These are phyloP conservation scores for Neria commutata DNA, from an alignment of 2,888 invertebrate genomes.

Conservation along the genomic window DNA sequence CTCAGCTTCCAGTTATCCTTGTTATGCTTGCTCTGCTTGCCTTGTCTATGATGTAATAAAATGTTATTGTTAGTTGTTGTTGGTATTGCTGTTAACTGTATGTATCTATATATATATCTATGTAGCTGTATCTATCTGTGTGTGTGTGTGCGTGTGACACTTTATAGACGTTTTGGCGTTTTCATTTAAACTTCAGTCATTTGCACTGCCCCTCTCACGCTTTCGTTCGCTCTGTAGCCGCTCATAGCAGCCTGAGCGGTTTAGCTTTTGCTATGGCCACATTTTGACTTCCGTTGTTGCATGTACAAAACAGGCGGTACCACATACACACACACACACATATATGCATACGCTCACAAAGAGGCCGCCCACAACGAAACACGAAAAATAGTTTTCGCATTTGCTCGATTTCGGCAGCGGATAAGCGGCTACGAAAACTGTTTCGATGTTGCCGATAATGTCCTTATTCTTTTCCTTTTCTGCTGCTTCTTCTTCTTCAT, in stretches of 20 bases:
- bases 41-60: conserved; percentile 49
- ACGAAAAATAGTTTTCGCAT: conserved; percentile 20
- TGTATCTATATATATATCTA: not conserved
- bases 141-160: conserved; percentile 21
- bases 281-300: not conserved
- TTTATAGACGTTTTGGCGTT: conserved; percentile 5
- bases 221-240: no score
- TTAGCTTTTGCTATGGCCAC: not conserved
- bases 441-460: not conserved
- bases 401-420: conserved; percentile 38
- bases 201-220: no score
- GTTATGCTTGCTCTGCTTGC: conserved; percentile 2
- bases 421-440: conserved; percentile 22
- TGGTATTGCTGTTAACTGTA: not conserved
- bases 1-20: not conserved
- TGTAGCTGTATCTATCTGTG: conserved; percentile 5
- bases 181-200: not conserved
- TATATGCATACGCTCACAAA: not conserved
- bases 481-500: not conserved
- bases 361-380: not conserved
- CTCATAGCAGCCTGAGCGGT: no score
- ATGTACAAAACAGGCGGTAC: not conserved
- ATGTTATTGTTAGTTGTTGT: conserved; percentile 46
- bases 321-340: conserved; percentile 17
- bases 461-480: not conserved